Evolutionary conservation across 2,797 vertebrate genomes (phyloP).

Genomic region (Notolepis coatsorum): DNA sequence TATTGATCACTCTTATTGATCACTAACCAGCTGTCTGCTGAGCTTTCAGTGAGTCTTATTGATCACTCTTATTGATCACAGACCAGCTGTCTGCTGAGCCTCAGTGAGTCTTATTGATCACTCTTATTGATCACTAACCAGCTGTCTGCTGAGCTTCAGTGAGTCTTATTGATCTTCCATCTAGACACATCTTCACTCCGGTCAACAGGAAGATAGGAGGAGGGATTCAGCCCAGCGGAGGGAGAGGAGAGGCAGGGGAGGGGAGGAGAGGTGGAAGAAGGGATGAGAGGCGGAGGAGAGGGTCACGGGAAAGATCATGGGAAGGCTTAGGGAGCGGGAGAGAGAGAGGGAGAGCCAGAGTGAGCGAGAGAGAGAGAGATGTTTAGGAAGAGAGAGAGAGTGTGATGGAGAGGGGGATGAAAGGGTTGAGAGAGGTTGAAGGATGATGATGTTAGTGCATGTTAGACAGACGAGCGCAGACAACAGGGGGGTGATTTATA

Average conservation of each 20-base stretch:
- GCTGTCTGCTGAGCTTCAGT: conserved; percentile 59
- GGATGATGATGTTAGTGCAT: conserved; percentile 47
- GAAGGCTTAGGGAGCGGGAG: conserved; percentile 50
- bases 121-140: too few species aligned
- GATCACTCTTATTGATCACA: too few species aligned
- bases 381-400: conserved; percentile 28
- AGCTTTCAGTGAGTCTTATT: too few species aligned
- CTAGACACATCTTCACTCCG: conserved; percentile 44
- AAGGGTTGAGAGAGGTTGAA: conserved; percentile 46
- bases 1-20: too few species aligned
- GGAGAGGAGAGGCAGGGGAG: conserved; percentile 46
- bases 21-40: too few species aligned
- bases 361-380: conserved; percentile 13
- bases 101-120: too few species aligned
- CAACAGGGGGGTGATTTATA: conserved; percentile 45
- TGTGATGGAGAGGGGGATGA: conserved; percentile 52
- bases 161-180: conserved; percentile 66
- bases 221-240: too few species aligned
- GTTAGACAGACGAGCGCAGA: conserved; percentile 41
- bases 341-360: conserved; percentile 41
- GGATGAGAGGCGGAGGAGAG: conserved; percentile 43
- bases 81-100: too few species aligned
- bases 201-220: too few species aligned
- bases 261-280: conserved; percentile 59
- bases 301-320: conserved; percentile 61